Base-by-base conservation (phyloP, 1,140 invertebrate species). In the Trachelipus rathkii region DNA sequence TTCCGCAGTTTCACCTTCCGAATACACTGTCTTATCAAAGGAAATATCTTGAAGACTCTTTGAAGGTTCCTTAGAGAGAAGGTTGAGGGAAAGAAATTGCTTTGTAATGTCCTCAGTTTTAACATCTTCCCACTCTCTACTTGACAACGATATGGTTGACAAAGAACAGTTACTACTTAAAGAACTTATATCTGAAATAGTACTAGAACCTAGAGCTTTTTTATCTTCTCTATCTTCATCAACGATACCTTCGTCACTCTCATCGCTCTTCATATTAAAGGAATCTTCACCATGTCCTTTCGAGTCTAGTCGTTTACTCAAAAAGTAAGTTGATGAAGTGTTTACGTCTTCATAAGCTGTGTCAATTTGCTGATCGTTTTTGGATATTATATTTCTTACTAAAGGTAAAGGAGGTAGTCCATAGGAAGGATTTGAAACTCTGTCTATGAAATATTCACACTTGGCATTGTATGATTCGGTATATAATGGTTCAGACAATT, bases 401-500 rank as follows among this genome's bases (percentile, higher is more conserved):
- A 60, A 60, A 13, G 50, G 11, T 19, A 60, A 60, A 60, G 50
- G 50, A 4, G 50, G 50, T 15, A 60, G 19, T 8, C 50, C 50
- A 19, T 60, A 60, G 11, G 50, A 60, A 60, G 50, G 50, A 60
- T 60, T 60, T 13, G 50, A 60, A 60, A 60, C 50, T 60, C 50
- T 60, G 50, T 60, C 50, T 13, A 60, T 60, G 50, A 60, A 60
- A 60, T 15, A 60, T 60, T 60, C 50, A 19, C 50, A 15, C 19
- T 60, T 60, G 19, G 11, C 11, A 15, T 60, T 19, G 50, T 60
- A 60, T 4, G 50, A 15, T 60, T 60, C 50, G 3, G 19, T 60
- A 19, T 60, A 15, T 8, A 60, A 19, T 4, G 50, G 50, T 60
- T 60, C 50, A 19, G 11, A 60, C 50, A 13, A 19, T 8, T 60